Evolutionary conservation across 1,140 invertebrate species (phyloP).

Genomic region (Forficula auricularia): DNA sequence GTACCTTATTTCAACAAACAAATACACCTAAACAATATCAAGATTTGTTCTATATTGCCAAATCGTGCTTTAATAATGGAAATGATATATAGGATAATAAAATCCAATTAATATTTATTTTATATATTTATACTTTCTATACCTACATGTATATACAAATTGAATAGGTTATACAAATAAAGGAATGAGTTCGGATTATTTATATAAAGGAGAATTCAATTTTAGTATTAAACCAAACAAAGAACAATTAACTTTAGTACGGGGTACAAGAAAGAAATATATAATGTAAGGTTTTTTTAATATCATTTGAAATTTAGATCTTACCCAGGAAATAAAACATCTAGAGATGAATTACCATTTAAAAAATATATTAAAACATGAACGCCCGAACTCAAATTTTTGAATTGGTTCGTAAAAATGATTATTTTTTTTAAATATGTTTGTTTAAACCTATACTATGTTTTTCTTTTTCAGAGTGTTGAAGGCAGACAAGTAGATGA

Average conservation of each 20-base stretch:
- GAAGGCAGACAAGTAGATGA: slow-evolving; percentile 89
- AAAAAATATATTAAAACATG: slow-evolving; percentile 35
- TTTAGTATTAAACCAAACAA: slow-evolving; percentile 5
- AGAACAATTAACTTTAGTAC: slow-evolving; percentile 6
- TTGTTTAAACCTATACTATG: background rate
- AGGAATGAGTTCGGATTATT: slow-evolving; percentile 7
- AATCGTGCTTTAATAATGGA: too few relatives aligned
- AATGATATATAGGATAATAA: too few relatives aligned
- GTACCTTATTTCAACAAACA: too few relatives aligned
- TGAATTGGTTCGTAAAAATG: slow-evolving; percentile 39
- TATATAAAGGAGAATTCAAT: background rate
- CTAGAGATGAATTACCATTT: slow-evolving; percentile 8
- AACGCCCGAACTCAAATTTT: slow-evolving; percentile 76
- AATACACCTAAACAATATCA: too few relatives aligned
- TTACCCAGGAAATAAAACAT: background rate
- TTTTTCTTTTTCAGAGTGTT: slow-evolving; percentile 36
- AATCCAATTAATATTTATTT: too few relatives aligned
- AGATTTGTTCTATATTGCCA: too few relatives aligned
- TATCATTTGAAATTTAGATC: background rate
- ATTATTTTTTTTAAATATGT: slow-evolving; percentile 1
- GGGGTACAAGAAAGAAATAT: background rate
- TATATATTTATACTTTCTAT: too few relatives aligned
- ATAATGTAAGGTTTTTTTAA: background rate
- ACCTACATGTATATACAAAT: too few relatives aligned
- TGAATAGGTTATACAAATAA: too few relatives aligned